Evolutionary conservation across 1,140 invertebrate species (phyloP), one percentile per base, ranked within the genome.

Genomic region (Euura saliciscinereae): DNA sequence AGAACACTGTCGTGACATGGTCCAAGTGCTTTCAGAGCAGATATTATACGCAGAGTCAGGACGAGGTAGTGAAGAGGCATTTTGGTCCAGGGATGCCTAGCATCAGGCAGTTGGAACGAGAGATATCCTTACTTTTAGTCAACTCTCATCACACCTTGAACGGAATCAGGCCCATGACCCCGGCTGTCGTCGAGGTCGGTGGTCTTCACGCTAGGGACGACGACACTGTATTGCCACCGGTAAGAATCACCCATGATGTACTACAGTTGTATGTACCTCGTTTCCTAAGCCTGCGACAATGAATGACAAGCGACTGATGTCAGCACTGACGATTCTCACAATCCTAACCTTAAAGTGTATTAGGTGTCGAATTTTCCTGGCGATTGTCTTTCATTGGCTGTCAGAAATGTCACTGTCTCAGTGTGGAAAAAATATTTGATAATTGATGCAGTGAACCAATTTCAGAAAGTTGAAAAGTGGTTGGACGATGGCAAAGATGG

Each of bases 71-170:
- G 0, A 77, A 75, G 65, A 80, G 88, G 66, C 80, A 88, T 76
- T 84, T 90, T 4, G 88, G 85, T 1, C 74, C 82, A 0, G 73
- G 84, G 44, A 74, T 84, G 28, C 86, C 86, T 4, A 68, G 75
- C 2, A 68, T 89, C 7, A 71, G 84, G 1, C 81, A 89, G 69
- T 66, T 90, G 5, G 81, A 88, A 45, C 84, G 78, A 44, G 89
- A 88, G 45, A 75, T 89, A 4, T 88, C 88, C 45, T 75, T 93
- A 46, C 73, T 91, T 10, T 77, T 93, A 7, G 80, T 88, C 0
- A 93, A 93, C 79, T 85, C 86, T 11, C 89, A 92, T 82, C 88
- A 88, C 68, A 80, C 85, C 2, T 68, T 91, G 3, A 88, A 87
- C 73, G 84, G 85, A 4, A 80, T 89, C 0, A 84, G 85, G 64